Base-by-base conservation (phyloP, 1,140 invertebrate species). In the Camponotus pennsylvanicus region DNA sequence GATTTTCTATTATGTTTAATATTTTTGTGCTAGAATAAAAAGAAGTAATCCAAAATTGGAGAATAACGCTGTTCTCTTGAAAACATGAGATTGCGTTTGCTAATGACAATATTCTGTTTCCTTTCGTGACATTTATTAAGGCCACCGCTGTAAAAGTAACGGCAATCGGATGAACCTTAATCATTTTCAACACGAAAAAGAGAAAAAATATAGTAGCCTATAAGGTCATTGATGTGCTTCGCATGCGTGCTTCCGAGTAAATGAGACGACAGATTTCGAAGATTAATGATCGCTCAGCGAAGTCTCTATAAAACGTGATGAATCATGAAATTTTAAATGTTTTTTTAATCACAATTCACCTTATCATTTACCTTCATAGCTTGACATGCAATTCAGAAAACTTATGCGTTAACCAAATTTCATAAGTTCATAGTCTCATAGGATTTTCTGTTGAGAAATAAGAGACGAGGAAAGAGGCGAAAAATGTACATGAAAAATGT, bases 71-170 rank as follows among this genome's bases (percentile, higher is more conserved):
- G 59, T 27, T 89, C 71, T 77, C 78, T 88, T 59, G 84, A 63
- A 78, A 77, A 40, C 49, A 34, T 27, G 27, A 34, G 57, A 78
- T 85, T 67, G 49, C 66, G 42, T 69, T 69, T 40, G 15, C 40
- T 42, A 27, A 13, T 34, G n/a, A 73, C 84, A 18, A 66, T 71
- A 88, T 88, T 86, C 85, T 88, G 49, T 88, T 78, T 40, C 59
- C 32, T 45, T 55, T 59, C 37, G 13, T 21, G 75, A 80, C 55
- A 52, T 21, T 79, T 93, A 93, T 93, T 92, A 93, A 83, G 92
- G 85, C 91, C 90, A 91, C 27, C 45, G 88, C 86, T 90, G 85
- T 89, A 92, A 90, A 52, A 91, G 76, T 92, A 86, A 55, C 87
- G 91, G 91, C 92, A 92, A 71, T 78, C 40, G 18, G n/a, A 3